Evolutionary conservation across 2,113 vertebrate species (phyloP).

Genomic region (human (Homo sapiens)): DNA sequence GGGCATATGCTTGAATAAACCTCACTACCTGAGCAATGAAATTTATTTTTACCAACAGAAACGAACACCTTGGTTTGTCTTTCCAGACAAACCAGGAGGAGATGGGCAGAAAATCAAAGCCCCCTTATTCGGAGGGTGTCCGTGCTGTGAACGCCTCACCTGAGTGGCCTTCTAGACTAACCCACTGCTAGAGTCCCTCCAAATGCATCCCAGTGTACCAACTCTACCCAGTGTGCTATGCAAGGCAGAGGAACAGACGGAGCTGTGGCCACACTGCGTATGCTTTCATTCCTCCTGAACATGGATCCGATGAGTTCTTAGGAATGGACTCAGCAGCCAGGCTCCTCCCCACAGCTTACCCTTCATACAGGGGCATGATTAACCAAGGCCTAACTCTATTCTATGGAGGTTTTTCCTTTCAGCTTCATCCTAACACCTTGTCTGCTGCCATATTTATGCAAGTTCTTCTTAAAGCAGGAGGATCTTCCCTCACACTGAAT

Average conservation of each 20-base stretch:
- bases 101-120: neutral
- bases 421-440: accelerated
- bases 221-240: accelerated
- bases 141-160: accelerated
- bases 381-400: accelerated
- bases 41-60: accelerated
- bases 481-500: too few species aligned
- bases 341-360: accelerated
- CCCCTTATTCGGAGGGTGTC: neutral
- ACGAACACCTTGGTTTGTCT: accelerated
- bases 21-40: accelerated
- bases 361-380: accelerated
- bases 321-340: accelerated
- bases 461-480: accelerated
- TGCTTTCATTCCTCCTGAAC: accelerated
- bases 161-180: neutral
- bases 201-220: accelerated
- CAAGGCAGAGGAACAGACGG: too few species aligned
- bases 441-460: accelerated
- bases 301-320: accelerated
- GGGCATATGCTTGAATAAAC: neutral
- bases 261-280: accelerated
- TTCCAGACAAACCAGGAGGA: too few species aligned
- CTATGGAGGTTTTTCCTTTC: accelerated
- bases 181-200: accelerated